A percentile compares a stretch with the other conserved stretches of the same genome.
Conservation (phyloP, 2,797 vertebrate species). For the Enteromius trimaculatus region DNA sequence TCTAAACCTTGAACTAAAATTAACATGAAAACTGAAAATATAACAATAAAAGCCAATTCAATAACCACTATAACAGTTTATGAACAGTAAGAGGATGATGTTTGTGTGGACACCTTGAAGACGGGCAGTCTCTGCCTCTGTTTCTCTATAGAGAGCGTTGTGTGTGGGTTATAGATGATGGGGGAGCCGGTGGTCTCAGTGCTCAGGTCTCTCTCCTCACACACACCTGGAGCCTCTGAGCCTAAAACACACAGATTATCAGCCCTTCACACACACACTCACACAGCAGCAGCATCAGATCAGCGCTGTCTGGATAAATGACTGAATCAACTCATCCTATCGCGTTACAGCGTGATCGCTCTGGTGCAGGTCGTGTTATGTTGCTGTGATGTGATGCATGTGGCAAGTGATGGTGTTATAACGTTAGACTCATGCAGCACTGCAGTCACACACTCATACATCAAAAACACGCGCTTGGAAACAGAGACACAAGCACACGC, state of each 20-base stretch:
- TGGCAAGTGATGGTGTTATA: background rate
- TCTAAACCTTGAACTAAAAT: no score
- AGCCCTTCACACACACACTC: background rate
- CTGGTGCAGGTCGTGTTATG: background rate
- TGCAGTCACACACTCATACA: conserved; percentile 19
- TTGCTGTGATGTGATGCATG: background rate
- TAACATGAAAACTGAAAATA: background rate
- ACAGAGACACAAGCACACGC: background rate
- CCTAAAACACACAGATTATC: conserved; percentile 71
- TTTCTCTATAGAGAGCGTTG: conserved; percentile 93
- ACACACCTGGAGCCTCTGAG: conserved; percentile 89
- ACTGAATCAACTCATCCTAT: background rate
- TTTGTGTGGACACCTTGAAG: conserved; percentile 86
- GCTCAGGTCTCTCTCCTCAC: conserved; percentile 90
- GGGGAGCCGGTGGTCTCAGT: conserved; percentile 85
- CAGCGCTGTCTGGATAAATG: background rate
- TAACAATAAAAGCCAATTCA: background rate
- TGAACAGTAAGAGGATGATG: background rate
- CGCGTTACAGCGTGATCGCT: background rate
- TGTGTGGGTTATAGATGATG: conserved; percentile 90
- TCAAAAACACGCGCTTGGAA: background rate
- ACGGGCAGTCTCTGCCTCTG: conserved; percentile 96
- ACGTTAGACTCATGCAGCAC: background rate
- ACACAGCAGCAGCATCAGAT: background rate
- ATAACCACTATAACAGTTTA: background rate